These are phyloP conservation scores for Catagonus wagneri DNA, from an alignment of 2,113 vertebrate species.

Conservation along the genomic window DNA sequence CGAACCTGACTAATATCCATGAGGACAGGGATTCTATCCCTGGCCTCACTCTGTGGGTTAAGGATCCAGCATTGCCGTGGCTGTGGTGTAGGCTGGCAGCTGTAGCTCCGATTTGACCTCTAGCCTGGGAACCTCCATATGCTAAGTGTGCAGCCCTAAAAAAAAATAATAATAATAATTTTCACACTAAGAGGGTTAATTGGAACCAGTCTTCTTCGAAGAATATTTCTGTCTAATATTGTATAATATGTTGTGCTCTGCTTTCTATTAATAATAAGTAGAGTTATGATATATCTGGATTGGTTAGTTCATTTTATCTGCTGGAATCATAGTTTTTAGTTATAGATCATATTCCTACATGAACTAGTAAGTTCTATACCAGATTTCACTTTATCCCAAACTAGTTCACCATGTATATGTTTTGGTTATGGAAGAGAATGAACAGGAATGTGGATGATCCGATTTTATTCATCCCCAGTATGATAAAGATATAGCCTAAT, in stretches of 20 bases:
- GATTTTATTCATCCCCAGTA: neutral
- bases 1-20: no score
- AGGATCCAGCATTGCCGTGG: no score
- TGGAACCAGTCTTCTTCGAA: neutral
- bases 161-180: neutral
- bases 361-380: neutral
- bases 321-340: constrained; percentile 7
- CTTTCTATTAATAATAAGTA: neutral
- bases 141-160: no score
- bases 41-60: no score
- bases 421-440: neutral
- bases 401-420: neutral
- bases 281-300: neutral
- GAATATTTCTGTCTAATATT: constrained; percentile 6
- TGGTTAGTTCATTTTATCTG: neutral
- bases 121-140: no score
- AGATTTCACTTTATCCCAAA: neutral
- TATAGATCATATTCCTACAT: neutral
- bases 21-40: no score
- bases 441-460: neutral
- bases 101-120: no score
- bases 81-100: no score
- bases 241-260: neutral
- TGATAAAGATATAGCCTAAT: neutral
- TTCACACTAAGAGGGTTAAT: neutral